Percentiles rank a stretch among this genome's conserved stretches.
phyloP scores from a whole-genome alignment of 2,113 vertebrate genomes.

The Labeo rohita region DNA sequence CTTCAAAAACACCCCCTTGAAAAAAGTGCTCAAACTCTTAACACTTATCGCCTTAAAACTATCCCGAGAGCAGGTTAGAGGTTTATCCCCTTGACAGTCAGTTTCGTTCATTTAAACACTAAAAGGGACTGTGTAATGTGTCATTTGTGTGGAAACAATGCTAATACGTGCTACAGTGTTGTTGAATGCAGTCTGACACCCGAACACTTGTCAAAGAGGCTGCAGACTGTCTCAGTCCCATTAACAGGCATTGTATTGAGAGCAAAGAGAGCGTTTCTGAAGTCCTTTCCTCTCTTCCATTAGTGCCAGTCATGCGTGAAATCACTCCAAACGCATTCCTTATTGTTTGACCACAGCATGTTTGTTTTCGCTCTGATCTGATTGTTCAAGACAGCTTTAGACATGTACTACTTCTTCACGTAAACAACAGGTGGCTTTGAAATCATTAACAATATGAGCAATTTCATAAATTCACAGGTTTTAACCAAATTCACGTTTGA shows the following conservation, averaged over 20 bases:
- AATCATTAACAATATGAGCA: neutral
- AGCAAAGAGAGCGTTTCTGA: neutral
- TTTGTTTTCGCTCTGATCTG: neutral
- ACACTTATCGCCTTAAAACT: neutral
- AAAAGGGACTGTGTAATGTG: neutral
- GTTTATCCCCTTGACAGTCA: neutral
- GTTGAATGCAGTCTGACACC: constrained; percentile 22
- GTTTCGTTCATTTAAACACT: neutral
- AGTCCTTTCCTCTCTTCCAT: neutral
- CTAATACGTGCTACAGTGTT: neutral
- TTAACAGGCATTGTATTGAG: constrained; percentile 34
- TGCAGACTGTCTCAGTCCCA: neutral
- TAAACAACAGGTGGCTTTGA: neutral
- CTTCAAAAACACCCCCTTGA: neutral
- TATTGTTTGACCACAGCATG: neutral
- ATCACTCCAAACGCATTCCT: neutral
- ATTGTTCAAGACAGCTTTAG: neutral
- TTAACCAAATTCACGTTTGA: neutral
- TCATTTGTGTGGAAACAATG: constrained; percentile 12
- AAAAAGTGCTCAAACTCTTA: neutral
- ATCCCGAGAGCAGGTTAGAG: neutral
- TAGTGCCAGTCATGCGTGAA: constrained; percentile 24
- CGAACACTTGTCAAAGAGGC: constrained; percentile 2
- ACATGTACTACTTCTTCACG: neutral
- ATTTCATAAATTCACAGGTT: neutral